These are phyloP conservation scores for Eurystomus gularis DNA, from an alignment of 2,113 vertebrate genomes.

Conservation along the genomic window DNA sequence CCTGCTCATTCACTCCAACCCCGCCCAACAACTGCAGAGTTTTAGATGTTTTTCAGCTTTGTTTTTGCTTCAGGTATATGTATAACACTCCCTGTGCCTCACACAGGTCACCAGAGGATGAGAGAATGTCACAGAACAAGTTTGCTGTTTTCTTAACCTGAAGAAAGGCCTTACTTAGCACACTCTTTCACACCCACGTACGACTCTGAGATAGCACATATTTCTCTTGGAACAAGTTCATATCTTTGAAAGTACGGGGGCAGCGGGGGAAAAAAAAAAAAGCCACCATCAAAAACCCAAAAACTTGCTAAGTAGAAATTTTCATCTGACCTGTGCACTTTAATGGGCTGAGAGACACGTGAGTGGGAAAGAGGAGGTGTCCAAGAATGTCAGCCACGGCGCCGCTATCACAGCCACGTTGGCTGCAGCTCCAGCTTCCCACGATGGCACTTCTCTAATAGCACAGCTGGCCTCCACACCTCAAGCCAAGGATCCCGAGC, in stretches of 20 bases:
- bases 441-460: neutral
- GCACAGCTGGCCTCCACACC: neutral
- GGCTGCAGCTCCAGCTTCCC: conserved; percentile 4
- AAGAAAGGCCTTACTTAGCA: neutral
- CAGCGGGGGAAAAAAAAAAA: neutral
- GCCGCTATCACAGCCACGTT: neutral
- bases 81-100: conserved; percentile 28
- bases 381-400: neutral
- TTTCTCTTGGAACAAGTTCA: neutral
- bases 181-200: neutral
- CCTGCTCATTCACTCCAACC: conserved; percentile 10
- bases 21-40: conserved; percentile 21
- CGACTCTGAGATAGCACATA: neutral
- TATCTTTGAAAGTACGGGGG: neutral
- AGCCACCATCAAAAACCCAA: too few relatives aligned
- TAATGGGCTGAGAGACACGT: neutral
- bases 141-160: conserved; percentile 41
- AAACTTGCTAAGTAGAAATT: neutral
- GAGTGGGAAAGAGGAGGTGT: neutral
- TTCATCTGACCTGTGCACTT: neutral
- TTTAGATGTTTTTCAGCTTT: neutral
- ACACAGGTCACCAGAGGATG: neutral
- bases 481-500: neutral
- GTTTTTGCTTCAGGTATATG: conserved; percentile 31
- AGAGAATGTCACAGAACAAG: conserved; percentile 60